These are phyloP conservation scores for Caenorhabditis becei DNA, from an alignment of 2,888 invertebrate species.

Conservation along the genomic window DNA sequence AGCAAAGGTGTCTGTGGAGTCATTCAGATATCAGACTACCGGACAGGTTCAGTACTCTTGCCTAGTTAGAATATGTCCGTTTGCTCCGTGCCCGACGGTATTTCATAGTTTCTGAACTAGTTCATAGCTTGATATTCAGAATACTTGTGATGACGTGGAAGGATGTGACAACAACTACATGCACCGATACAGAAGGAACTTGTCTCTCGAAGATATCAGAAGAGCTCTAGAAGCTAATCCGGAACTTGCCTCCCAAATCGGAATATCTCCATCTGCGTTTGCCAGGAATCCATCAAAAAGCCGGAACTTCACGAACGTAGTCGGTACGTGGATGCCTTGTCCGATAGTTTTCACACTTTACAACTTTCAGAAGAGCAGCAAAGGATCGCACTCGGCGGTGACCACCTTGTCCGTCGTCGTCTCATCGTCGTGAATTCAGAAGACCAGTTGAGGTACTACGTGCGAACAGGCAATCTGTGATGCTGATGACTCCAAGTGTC, in stretches of 20 bases:
- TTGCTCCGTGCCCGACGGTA: constrained; percentile 78
- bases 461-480: constrained; percentile 66
- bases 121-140: constrained; percentile 55
- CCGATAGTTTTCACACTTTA: not conserved
- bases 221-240: constrained; percentile 78
- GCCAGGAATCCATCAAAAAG: constrained; percentile 44
- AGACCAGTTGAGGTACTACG: constrained; percentile 77
- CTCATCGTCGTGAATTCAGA: constrained; percentile 81
- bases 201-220: constrained; percentile 68
- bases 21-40: constrained; percentile 82
- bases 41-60: constrained; percentile 81
- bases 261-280: constrained; percentile 65
- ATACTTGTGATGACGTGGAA: constrained; percentile 76
- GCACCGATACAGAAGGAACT: constrained; percentile 59
- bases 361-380: constrained; percentile 75
- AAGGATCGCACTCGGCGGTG: constrained; percentile 78
- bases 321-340: constrained; percentile 34
- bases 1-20: constrained; percentile 80
- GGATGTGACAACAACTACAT: constrained; percentile 74
- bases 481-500: constrained; percentile 13
- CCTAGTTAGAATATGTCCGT: constrained; percentile 80
- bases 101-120: not conserved
- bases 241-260: constrained; percentile 75
- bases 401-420: constrained; percentile 78
- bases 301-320: constrained; percentile 46